Percentiles rank a stretch among this genome's conserved stretches.
These are phyloP conservation scores for Gallinago nigripennis DNA, from an alignment of 2,797 vertebrate genomes.

Conservation along the genomic window DNA sequence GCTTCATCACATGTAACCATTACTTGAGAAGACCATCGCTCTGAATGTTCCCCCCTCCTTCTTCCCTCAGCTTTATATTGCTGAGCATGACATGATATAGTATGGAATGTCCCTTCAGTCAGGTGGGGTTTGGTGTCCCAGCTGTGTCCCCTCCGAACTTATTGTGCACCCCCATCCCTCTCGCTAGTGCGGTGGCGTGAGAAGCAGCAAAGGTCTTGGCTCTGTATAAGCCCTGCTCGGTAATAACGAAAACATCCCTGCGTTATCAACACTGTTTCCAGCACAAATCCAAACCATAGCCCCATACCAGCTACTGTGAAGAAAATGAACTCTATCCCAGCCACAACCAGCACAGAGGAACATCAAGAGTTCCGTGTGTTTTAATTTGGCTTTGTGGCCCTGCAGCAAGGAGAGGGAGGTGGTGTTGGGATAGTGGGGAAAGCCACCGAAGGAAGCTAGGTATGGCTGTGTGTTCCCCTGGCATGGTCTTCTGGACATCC, in stretches of 20 bases:
- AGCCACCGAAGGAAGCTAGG: rapidly evolving
- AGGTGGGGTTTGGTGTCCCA: not conserved
- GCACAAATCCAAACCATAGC: not conserved
- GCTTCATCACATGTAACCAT: not conserved
- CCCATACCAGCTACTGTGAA: not conserved
- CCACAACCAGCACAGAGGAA: not conserved
- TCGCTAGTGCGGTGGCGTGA: not conserved
- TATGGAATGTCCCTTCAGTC: not conserved
- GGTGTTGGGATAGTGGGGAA: rapidly evolving
- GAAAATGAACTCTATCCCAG: not conserved
- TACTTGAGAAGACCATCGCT: not conserved
- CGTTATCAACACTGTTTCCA: not conserved
- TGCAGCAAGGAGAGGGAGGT: not conserved
- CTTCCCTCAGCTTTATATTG: not conserved
- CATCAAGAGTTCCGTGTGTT: rapidly evolving
- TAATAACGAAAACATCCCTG: not conserved
- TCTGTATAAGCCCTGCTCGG: not conserved
- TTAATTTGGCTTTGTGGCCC: not conserved
- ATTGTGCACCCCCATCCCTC: not conserved
- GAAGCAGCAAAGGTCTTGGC: not conserved
- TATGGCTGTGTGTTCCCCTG: not conserved
- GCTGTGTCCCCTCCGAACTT: not conserved
- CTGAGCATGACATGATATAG: not conserved
- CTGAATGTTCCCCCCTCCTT: not conserved
- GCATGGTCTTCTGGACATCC: rapidly evolving